phyloP scores from a whole-genome alignment of 1,140 invertebrate species.

The Drosophila pruinosa region DNA sequence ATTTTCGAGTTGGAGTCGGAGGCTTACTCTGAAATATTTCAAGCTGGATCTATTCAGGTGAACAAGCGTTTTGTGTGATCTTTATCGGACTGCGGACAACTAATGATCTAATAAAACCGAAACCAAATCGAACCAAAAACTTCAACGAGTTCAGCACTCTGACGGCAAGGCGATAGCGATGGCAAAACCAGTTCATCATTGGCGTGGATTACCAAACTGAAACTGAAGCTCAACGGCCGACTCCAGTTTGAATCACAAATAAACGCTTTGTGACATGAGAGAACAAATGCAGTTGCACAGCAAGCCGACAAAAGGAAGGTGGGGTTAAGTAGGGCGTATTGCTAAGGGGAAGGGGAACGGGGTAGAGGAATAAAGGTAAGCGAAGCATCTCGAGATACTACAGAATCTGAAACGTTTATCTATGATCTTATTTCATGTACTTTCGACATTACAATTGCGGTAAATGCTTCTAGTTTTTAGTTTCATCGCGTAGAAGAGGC shows the following conservation, averaged over 20 bases:
- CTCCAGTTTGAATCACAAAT: constrained; percentile 27
- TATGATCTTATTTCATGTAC: constrained; percentile 83
- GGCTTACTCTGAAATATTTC: too few species aligned
- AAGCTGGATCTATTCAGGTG: constrained; percentile 27
- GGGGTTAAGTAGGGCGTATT: too few species aligned
- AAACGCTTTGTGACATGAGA: constrained; percentile 52
- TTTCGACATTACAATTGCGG: constrained; percentile 83
- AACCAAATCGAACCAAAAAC: constrained; percentile 62
- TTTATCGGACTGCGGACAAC: constrained; percentile 80
- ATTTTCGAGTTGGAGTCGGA: background rate
- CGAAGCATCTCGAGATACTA: constrained; percentile 53
- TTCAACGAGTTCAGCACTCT: constrained; percentile 25
- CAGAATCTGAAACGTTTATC: constrained; percentile 82
- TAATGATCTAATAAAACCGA: constrained; percentile 82
- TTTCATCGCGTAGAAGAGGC: constrained; percentile 81
- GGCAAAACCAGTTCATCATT: constrained; percentile 49
- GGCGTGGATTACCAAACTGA: constrained; percentile 48
- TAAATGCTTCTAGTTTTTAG: constrained; percentile 83
- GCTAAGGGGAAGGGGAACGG: background rate
- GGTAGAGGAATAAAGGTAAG: background rate
- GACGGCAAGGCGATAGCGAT: constrained; percentile 6
- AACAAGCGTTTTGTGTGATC: constrained; percentile 67
- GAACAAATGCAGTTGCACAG: constrained; percentile 70
- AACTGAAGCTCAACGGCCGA: constrained; percentile 42
- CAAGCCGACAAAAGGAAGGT: constrained; percentile 65